Evolutionary conservation across 2,797 vertebrate genomes (phyloP).

Genomic region (Ispidina lecontei): DNA sequence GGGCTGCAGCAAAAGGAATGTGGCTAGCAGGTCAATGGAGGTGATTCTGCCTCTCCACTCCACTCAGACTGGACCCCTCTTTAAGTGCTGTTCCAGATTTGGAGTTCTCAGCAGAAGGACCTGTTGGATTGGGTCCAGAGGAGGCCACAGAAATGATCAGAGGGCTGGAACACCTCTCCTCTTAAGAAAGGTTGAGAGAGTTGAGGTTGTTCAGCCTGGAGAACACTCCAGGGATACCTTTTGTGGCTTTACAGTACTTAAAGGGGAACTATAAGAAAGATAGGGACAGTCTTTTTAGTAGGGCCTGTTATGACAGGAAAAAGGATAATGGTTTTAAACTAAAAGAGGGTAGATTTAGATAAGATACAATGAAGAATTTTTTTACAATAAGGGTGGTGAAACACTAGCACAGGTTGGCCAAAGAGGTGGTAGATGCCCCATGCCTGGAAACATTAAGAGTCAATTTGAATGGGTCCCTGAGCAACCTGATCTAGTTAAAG

Average conservation of each 20-base stretch:
- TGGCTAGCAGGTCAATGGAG: not conserved
- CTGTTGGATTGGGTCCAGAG: not conserved
- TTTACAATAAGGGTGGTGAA: not conserved
- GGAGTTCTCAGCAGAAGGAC: not conserved
- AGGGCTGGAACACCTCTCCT: too few species aligned
- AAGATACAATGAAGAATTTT: not conserved
- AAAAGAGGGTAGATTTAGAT: not conserved
- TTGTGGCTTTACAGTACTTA: not conserved
- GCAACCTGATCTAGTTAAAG: not conserved
- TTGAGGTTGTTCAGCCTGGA: too few species aligned
- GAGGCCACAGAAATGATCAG: too few species aligned
- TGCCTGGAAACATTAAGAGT: not conserved
- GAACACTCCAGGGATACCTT: not conserved
- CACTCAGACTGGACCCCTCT: not conserved
- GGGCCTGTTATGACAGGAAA: not conserved
- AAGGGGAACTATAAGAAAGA: not conserved
- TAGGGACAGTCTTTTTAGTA: not conserved
- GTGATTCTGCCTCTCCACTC: too few species aligned
- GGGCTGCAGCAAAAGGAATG: not conserved
- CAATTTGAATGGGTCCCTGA: not conserved
- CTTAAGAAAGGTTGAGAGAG: too few species aligned
- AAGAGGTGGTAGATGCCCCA: not conserved
- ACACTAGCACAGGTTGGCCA: not conserved
- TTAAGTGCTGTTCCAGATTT: not conserved
- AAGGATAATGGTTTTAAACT: not conserved